Conservation (phyloP, 2,797 vertebrate genomes). For the Aldrovandia affinis region DNA sequence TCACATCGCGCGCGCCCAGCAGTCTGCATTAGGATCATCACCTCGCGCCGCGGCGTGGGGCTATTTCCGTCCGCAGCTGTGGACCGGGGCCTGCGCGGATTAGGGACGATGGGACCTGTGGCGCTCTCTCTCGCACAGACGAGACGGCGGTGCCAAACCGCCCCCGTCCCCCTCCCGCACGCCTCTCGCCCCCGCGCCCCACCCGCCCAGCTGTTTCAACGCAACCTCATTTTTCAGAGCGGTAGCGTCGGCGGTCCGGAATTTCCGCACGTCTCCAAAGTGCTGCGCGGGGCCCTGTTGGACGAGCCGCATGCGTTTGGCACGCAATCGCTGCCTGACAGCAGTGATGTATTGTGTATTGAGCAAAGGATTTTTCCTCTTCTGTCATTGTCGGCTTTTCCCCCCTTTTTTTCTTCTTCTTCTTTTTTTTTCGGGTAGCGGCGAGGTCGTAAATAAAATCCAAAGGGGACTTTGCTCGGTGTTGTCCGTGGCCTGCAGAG, state of each 20-base stretch:
- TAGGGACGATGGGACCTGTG: constrained; percentile 38
- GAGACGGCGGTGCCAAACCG: background rate
- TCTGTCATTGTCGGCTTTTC: constrained; percentile 40
- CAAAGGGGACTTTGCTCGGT: constrained; percentile 45
- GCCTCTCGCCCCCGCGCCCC: background rate
- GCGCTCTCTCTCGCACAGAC: constrained; percentile 13
- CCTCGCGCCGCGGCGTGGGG: background rate
- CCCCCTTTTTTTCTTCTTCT: no score
- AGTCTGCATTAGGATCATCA: constrained; percentile 35
- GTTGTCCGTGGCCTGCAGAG: constrained; percentile 40
- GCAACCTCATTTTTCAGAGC: background rate
- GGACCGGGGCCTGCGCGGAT: constrained; percentile 34
- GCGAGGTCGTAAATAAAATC: constrained; percentile 41
- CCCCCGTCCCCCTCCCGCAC: background rate
- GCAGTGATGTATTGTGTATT: constrained; percentile 30
- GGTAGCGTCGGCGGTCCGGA: background rate
- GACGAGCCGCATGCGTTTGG: background rate
- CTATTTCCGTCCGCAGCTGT: constrained; percentile 23
- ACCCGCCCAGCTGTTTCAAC: constrained; percentile 46
- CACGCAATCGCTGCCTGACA: background rate
- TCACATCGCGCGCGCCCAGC: constrained; percentile 26
- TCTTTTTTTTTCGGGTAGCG: constrained; percentile 46
- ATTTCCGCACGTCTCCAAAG: background rate
- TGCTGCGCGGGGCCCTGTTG: background rate
- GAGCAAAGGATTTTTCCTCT: background rate